Evolutionary conservation across 2,113 vertebrate species (phyloP).

Genomic region (Macroglossus sobrinus): DNA sequence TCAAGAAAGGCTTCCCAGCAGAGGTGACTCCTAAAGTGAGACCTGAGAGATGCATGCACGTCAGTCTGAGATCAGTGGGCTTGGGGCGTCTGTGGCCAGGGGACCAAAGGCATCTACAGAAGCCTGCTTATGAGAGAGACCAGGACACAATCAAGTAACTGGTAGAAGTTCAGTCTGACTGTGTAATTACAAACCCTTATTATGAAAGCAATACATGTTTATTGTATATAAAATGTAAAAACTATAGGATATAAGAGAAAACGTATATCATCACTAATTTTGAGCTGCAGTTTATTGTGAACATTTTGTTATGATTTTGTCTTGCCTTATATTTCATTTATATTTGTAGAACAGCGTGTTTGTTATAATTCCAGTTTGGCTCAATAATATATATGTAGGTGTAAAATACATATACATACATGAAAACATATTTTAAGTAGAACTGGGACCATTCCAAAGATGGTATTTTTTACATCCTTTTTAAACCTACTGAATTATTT

Average conservation of each 20-base stretch:
- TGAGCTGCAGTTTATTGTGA: not conserved
- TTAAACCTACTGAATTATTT: not conserved
- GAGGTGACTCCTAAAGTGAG: too few species aligned
- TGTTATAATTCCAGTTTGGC: not conserved
- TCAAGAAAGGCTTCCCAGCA: not conserved
- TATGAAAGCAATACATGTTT: not conserved
- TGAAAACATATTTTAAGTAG: not conserved
- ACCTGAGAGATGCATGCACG: not conserved
- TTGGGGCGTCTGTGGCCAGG: not conserved
- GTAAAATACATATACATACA: not conserved
- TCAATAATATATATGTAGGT: not conserved
- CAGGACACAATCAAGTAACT: not conserved
- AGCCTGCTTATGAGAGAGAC: not conserved
- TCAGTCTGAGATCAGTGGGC: not conserved
- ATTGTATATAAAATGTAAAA: not conserved
- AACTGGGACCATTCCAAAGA: not conserved
- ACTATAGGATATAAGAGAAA: not conserved
- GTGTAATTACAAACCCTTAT: not conserved
- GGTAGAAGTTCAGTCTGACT: not conserved
- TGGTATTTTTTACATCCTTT: not conserved
- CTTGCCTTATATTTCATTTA: not conserved
- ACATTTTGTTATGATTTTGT: not conserved
- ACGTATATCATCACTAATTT: not conserved
- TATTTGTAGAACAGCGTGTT: not conserved
- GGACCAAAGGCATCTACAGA: not conserved